Evolutionary conservation across 1,140 invertebrate genomes (phyloP).

Genomic region (Caenorhabditis inopinata): DNA sequence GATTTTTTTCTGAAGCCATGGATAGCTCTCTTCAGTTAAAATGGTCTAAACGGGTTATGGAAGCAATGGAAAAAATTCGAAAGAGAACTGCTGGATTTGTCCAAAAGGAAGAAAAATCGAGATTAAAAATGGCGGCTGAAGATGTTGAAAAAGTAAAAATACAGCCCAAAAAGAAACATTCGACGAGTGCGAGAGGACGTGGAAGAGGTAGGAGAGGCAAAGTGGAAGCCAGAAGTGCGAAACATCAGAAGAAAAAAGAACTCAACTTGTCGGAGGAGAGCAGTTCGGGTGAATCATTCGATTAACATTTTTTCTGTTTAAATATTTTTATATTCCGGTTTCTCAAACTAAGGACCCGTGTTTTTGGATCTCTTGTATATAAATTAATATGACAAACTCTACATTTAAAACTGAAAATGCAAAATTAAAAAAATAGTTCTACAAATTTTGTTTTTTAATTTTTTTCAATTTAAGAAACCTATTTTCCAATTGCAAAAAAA

Average conservation of each 20-base stretch:
- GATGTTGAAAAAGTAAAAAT: neutral
- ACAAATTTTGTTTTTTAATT: no score
- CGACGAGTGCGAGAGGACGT: neutral
- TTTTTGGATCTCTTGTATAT: no score
- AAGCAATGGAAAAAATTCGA: neutral
- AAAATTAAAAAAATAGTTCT: no score
- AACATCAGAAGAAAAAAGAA: neutral
- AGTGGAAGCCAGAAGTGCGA: neutral
- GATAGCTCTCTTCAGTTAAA: neutral
- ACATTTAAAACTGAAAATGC: no score
- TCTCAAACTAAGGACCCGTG: no score
- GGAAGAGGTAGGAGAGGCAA: neutral
- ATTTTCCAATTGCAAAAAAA: no score
- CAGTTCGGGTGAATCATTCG: slow-evolving; percentile 1
- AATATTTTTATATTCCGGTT: no score
- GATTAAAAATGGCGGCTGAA: neutral
- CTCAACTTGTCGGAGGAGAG: neutral
- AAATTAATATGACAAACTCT: no score
- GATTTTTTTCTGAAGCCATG: neutral
- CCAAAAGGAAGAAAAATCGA: neutral
- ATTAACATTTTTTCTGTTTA: neutral
- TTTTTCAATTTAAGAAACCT: no score
- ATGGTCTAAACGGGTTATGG: slow-evolving; percentile 24
- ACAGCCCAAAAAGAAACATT: neutral
- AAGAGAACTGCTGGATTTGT: neutral